Percentiles rank a stretch among this genome's conserved stretches.
Conservation (phyloP, 2,888 invertebrate genomes). For the Hedya salicella region DNA sequence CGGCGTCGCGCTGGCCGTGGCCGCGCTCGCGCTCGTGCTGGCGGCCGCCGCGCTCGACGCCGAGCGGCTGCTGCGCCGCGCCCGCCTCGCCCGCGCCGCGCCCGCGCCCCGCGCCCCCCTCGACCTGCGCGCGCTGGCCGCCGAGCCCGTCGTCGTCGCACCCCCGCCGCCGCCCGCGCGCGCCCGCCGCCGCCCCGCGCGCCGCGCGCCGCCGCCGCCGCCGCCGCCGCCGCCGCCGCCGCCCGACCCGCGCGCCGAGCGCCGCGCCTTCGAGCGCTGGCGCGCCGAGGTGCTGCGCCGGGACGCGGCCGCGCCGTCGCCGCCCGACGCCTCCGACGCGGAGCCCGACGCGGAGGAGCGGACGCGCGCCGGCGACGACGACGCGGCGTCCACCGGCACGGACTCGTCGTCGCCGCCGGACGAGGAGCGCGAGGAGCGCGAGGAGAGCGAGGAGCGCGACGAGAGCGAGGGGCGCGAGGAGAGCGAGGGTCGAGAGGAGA, state of each 20-base stretch:
- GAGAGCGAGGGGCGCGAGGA: too few species aligned
- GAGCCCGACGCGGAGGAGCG: slow-evolving; percentile 47
- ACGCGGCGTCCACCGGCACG: slow-evolving; percentile 33
- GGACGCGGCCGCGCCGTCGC: slow-evolving; percentile 48
- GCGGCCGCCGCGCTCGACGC: slow-evolving; percentile 62
- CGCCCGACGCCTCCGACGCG: slow-evolving; percentile 64
- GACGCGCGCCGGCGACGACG: slow-evolving; percentile 38
- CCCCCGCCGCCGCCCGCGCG: slow-evolving; percentile 41
- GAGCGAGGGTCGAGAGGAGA: too few species aligned
- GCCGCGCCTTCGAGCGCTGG: slow-evolving; percentile 74
- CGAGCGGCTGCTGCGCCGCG: slow-evolving; percentile 53
- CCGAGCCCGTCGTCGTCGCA: slow-evolving; percentile 38
- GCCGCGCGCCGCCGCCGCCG: slow-evolving; percentile 47
- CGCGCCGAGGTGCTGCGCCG: slow-evolving; percentile 64
- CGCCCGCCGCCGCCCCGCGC: slow-evolving; percentile 30
- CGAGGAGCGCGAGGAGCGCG: slow-evolving; percentile 28
- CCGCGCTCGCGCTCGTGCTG: slow-evolving; percentile 62
- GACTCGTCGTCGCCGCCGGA: slow-evolving; percentile 44
- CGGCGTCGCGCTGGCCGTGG: slow-evolving; percentile 65
- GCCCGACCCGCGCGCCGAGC: slow-evolving; percentile 63
- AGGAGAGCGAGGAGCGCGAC: not conserved
- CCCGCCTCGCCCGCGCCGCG: slow-evolving; percentile 50
- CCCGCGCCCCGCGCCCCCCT: slow-evolving; percentile 52
- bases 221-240: slow-evolving; percentile 50
- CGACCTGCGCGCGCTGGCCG: slow-evolving; percentile 51